These are phyloP conservation scores for Drosophila ananassae DNA, from an alignment of 1,140 invertebrate species.

Conservation along the genomic window DNA sequence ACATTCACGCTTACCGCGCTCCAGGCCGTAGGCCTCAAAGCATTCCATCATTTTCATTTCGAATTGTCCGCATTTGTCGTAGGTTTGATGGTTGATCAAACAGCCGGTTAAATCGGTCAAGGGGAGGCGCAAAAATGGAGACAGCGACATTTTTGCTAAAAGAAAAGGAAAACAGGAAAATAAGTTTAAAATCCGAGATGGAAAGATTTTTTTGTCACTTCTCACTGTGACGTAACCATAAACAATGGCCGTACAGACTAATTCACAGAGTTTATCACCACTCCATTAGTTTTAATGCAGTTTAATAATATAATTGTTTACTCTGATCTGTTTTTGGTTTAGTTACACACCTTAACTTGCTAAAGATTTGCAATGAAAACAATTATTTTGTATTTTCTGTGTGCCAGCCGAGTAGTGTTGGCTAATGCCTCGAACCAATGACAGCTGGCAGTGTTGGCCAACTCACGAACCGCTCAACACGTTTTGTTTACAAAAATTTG, in stretches of 20 bases:
- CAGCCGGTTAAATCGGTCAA: slow-evolving; percentile 88
- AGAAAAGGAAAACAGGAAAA: background rate
- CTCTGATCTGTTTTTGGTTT: no score
- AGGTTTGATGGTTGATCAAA: slow-evolving; percentile 87
- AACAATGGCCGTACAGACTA: slow-evolving; percentile 14
- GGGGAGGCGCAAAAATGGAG: slow-evolving; percentile 87
- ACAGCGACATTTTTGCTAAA: slow-evolving; percentile 84
- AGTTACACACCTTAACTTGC: slow-evolving; percentile 48
- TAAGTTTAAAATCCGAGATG: background rate
- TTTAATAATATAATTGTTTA: background rate
- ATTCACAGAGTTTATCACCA: background rate
- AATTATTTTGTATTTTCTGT: slow-evolving; percentile 36
- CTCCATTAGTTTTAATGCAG: background rate
- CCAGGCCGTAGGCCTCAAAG: slow-evolving; percentile 89
- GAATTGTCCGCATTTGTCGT: slow-evolving; percentile 86
- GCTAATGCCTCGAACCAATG: background rate
- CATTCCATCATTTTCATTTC: slow-evolving; percentile 89
- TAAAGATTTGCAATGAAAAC: slow-evolving; percentile 38
- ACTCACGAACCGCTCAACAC: slow-evolving; percentile 27
- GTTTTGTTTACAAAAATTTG: slow-evolving; percentile 59
- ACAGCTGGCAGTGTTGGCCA: slow-evolving; percentile 25
- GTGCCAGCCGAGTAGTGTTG: slow-evolving; percentile 11
- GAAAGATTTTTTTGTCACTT: background rate
- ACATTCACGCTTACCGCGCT: slow-evolving; percentile 86
- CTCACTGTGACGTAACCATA: slow-evolving; percentile 73